phyloP scores from a whole-genome alignment of 2,113 vertebrate genomes.

The Ovibos moschatus region DNA sequence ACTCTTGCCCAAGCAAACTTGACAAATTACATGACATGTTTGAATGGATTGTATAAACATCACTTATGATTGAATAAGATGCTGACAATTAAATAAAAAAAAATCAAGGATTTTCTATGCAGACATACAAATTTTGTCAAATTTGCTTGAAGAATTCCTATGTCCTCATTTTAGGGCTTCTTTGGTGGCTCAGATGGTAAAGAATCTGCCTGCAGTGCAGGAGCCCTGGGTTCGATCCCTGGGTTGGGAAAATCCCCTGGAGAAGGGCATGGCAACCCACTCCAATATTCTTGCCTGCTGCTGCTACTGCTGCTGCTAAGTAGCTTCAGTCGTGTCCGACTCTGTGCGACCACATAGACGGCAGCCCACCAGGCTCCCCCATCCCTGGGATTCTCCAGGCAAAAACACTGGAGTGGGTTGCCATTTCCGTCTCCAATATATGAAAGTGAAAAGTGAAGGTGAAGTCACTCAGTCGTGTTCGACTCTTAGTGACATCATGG shows the following conservation, averaged over 20 bases:
- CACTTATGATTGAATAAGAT: neutral
- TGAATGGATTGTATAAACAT: neutral
- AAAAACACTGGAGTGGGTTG: no score
- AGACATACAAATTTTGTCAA: neutral
- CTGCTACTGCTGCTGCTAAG: no score
- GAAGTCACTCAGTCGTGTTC: no score
- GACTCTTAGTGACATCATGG: no score
- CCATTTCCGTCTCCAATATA: no score
- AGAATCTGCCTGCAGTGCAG: neutral
- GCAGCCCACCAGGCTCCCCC: no score
- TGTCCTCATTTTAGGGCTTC: neutral
- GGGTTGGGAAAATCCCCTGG: neutral
- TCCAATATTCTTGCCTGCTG: neutral
- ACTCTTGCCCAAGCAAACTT: neutral
- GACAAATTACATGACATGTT: neutral
- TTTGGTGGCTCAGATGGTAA: neutral
- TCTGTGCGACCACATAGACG: fast-evolving
- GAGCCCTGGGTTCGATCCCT: neutral
- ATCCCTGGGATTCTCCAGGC: no score
- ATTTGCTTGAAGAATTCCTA: neutral
- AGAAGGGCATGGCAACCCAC: neutral
- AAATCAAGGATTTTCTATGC: neutral
- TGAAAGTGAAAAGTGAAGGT: no score
- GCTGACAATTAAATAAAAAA: neutral
- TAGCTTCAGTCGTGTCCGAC: no score